A percentile compares a stretch with the other conserved stretches of the same genome.
Evolutionary conservation across 1,140 invertebrate species (phyloP).

Genomic region (Drosophila kurseongensis): DNA sequence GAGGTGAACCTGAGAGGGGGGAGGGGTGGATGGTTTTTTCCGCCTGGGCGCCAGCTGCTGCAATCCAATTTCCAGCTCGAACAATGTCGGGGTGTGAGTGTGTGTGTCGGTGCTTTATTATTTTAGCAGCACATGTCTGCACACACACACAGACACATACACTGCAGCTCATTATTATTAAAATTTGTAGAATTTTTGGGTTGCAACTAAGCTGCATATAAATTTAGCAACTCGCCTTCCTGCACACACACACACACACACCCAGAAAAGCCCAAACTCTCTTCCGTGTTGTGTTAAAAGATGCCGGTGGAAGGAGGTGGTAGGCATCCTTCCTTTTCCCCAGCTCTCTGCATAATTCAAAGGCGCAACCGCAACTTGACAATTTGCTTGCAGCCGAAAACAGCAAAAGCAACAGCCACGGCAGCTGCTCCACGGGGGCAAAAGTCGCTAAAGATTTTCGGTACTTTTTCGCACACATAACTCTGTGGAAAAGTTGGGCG

Average conservation of each 20-base stretch:
- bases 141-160: conserved; percentile 41
- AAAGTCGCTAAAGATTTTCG: conserved; percentile 56
- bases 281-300: conserved; percentile 56
- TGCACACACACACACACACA: background rate
- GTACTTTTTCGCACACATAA: conserved; percentile 62
- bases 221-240: conserved; percentile 65
- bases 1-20: conserved; percentile 18
- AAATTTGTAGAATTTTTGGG: conserved; percentile 81
- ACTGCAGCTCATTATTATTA: conserved; percentile 77
- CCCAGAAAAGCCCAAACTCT: background rate
- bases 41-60: conserved; percentile 68
- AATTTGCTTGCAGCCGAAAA: conserved; percentile 65
- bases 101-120: conserved; percentile 70
- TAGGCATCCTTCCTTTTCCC: background rate
- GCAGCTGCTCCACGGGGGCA: conserved; percentile 35
- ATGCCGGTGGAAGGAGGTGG: conserved; percentile 31
- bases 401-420: conserved; percentile 41
- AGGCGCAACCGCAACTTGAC: conserved; percentile 81
- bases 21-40: conserved; percentile 37
- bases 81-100: conserved; percentile 53
- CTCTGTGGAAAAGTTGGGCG: conserved; percentile 51
- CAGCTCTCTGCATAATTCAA: conserved; percentile 70
- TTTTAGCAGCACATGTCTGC: conserved; percentile 67
- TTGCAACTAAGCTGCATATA: conserved; percentile 82
- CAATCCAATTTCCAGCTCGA: conserved; percentile 74